Evolutionary conservation across 2,113 vertebrate species (phyloP).

Genomic region (Scomber colias): DNA sequence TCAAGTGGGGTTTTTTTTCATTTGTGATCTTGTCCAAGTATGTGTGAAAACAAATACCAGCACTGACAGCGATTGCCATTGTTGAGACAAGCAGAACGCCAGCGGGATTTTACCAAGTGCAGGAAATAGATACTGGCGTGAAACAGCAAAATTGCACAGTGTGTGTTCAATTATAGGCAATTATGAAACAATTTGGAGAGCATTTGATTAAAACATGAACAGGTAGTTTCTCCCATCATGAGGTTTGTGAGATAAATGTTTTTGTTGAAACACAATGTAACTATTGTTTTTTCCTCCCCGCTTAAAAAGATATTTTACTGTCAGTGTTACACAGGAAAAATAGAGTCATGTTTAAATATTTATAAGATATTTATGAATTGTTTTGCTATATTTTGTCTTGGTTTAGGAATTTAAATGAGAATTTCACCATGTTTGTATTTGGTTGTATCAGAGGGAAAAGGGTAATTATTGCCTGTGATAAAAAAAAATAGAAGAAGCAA

Average conservation of each 20-base stretch:
- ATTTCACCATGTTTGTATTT: not conserved
- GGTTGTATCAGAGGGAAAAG: not conserved
- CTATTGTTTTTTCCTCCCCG: slow-evolving; percentile 25
- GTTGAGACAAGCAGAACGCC: slow-evolving; percentile 61
- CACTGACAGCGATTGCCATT: slow-evolving; percentile 50
- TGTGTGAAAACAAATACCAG: slow-evolving; percentile 22
- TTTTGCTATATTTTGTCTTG: not conserved
- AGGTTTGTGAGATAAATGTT: slow-evolving; percentile 64
- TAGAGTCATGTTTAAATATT: not conserved
- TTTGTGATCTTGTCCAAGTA: not conserved
- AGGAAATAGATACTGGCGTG: slow-evolving; percentile 67
- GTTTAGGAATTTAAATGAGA: not conserved
- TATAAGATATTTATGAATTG: not conserved
- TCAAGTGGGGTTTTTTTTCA: not conserved
- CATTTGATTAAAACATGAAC: slow-evolving; percentile 76
- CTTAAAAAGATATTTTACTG: slow-evolving; percentile 20
- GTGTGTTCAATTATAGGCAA: slow-evolving; percentile 79
- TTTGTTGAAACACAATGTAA: slow-evolving; percentile 30
- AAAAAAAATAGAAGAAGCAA: not conserved
- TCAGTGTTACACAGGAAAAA: not conserved
- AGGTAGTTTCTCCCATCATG: slow-evolving; percentile 68
- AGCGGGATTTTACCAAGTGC: slow-evolving; percentile 60
- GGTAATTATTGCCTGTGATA: not conserved
- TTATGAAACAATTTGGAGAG: slow-evolving; percentile 82
- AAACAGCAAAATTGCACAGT: slow-evolving; percentile 74